phyloP scores from a whole-genome alignment of 92 coral and sea anemone species.

The Isaurus tuberculatus region DNA sequence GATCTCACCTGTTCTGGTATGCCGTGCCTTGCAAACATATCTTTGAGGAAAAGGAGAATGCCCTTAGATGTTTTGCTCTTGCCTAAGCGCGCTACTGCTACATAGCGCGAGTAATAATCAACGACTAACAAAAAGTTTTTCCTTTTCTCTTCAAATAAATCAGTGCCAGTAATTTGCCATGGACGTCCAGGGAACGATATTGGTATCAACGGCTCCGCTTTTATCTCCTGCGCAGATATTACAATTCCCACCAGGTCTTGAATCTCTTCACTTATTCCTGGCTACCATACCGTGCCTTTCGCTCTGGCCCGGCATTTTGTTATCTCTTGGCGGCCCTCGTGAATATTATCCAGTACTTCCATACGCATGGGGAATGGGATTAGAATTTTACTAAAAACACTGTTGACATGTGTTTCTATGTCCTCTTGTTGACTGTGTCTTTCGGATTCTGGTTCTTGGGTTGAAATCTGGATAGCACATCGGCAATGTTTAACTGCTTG shows the following conservation, averaged over 20 bases:
- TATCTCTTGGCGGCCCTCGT: slow-evolving; percentile 38
- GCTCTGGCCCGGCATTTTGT: slow-evolving; percentile 22
- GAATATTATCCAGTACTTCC: not conserved
- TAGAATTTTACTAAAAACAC: not conserved
- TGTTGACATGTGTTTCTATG: slow-evolving; percentile 3
- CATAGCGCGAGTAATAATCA: slow-evolving; percentile 60
- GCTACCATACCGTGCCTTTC: slow-evolving; percentile 49
- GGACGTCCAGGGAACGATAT: slow-evolving; percentile 55
- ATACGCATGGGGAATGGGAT: slow-evolving; percentile 5
- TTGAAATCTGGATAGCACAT: slow-evolving; percentile 29
- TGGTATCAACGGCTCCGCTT: slow-evolving; percentile 40
- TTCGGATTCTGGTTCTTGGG: not conserved
- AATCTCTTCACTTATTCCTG: slow-evolving; percentile 49
- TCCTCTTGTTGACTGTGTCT: slow-evolving; percentile 29
- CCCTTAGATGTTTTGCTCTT: slow-evolving; percentile 31
- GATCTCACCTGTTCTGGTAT: slow-evolving; percentile 58
- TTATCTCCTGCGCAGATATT: slow-evolving; percentile 27
- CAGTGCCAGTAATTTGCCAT: slow-evolving; percentile 61
- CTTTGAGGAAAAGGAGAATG: slow-evolving; percentile 53
- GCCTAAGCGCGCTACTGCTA: slow-evolving; percentile 38
- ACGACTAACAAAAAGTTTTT: slow-evolving; percentile 52
- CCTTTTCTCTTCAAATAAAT: slow-evolving; percentile 46
- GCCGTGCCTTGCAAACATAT: slow-evolving; percentile 70
- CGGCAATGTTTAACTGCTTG: slow-evolving; percentile 22
- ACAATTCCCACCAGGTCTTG: slow-evolving; percentile 29